Conservation (phyloP, 2,888 invertebrate genomes). For the Rosalia funebris region DNA sequence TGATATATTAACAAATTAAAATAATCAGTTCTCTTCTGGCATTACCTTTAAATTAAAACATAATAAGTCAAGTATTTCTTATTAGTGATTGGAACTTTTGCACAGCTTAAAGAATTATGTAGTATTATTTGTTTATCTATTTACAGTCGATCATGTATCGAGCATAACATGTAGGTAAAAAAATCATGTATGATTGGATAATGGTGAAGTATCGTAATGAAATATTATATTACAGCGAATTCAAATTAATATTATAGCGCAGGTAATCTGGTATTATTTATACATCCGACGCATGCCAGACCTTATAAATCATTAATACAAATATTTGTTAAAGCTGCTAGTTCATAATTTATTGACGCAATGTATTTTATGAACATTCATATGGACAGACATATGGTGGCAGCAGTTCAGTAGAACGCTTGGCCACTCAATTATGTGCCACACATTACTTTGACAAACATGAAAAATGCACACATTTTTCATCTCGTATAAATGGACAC, state of each 20-base stretch:
- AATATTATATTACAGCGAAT: neutral
- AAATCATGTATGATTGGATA: too few relatives aligned
- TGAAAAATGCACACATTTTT: constrained; percentile 48
- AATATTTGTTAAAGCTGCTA: constrained; percentile 36
- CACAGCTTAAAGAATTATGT: too few relatives aligned
- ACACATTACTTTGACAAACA: constrained; percentile 28
- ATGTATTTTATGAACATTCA: constrained; percentile 27
- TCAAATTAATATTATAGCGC: neutral
- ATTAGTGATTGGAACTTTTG: too few relatives aligned
- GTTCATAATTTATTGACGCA: constrained; percentile 37
- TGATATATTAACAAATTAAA: too few relatives aligned
- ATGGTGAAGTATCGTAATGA: neutral
- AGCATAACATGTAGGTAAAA: too few relatives aligned
- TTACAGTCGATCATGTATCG: too few relatives aligned
- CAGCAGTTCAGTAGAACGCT: constrained; percentile 30
- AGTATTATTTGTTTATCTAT: too few relatives aligned
- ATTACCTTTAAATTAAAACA: too few relatives aligned
- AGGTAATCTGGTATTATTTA: neutral
- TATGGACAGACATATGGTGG: constrained; percentile 25
- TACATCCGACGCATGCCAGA: neutral
- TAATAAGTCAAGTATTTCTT: too few relatives aligned
- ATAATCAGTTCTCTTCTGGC: too few relatives aligned
- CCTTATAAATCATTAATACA: constrained; percentile 35
- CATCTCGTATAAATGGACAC: constrained; percentile 48
- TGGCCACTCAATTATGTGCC: constrained; percentile 42